Evolutionary conservation across 2,888 invertebrate genomes (phyloP).

Genomic region (Euproctis similis): DNA sequence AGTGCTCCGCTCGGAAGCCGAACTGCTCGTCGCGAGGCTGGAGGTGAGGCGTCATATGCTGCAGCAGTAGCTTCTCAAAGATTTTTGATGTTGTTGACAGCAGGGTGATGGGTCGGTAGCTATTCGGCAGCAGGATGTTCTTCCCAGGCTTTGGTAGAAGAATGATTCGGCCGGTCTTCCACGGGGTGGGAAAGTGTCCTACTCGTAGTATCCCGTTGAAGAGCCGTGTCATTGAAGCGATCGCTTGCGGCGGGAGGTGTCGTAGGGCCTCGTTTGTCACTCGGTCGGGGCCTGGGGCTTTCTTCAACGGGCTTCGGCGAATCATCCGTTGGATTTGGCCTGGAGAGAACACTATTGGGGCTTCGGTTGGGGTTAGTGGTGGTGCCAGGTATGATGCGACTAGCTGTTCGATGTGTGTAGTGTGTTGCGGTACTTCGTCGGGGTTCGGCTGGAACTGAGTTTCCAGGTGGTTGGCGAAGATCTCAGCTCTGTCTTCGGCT

Average conservation of each 20-base stretch:
- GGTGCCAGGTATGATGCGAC: not conserved
- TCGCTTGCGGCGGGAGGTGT: not conserved
- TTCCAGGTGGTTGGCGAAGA: not conserved
- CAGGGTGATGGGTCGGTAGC: not conserved
- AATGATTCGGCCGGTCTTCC: not conserved
- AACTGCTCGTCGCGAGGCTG: too few species aligned
- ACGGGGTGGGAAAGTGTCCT: not conserved
- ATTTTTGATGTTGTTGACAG: not conserved
- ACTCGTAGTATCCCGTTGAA: not conserved
- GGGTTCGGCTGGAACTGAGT: too few species aligned
- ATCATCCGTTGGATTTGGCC: not conserved
- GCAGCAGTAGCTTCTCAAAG: not conserved
- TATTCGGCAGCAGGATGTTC: not conserved
- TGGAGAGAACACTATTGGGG: not conserved
- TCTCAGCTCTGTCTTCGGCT: conserved; percentile 1
- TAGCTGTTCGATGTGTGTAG: not conserved
- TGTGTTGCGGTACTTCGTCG: not conserved
- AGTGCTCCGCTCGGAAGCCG: too few species aligned
- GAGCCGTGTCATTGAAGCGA: not conserved
- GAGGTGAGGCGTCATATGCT: too few species aligned
- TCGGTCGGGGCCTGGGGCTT: not conserved
- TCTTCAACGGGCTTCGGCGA: too few species aligned
- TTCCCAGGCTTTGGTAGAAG: not conserved
- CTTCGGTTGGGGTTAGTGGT: not conserved
- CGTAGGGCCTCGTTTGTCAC: not conserved